A percentile compares a stretch with the other conserved stretches of the same genome.
Conservation (phyloP, 2,113 vertebrate species). For the Seriola quinqueradiata region DNA sequence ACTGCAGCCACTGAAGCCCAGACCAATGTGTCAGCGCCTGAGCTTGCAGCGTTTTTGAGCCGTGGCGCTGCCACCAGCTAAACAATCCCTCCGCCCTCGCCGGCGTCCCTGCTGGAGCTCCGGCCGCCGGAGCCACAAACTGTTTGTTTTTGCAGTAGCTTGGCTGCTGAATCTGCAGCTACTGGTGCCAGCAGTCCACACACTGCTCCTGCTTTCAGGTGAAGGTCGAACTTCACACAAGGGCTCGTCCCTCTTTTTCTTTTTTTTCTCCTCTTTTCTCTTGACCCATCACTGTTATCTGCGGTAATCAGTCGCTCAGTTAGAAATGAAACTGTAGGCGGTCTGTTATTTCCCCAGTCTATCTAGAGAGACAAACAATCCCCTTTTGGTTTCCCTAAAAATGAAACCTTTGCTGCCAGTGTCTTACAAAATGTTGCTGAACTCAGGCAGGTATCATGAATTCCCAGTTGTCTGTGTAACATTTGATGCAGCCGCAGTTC, state of each 20-base stretch:
- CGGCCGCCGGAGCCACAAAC: slow-evolving; percentile 4
- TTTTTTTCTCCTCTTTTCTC: slow-evolving; percentile 5
- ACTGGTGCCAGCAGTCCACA: slow-evolving; percentile 11
- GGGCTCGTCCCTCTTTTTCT: neutral
- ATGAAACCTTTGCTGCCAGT: neutral
- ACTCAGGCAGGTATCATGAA: slow-evolving; percentile 1
- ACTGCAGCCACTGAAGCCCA: neutral
- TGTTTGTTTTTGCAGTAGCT: slow-evolving; percentile 19
- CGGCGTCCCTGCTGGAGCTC: neutral
- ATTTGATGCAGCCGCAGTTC: slow-evolving; percentile 8
- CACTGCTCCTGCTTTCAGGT: neutral
- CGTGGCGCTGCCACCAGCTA: neutral
- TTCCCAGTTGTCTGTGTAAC: slow-evolving; percentile 2
- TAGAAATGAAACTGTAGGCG: slow-evolving; percentile 17
- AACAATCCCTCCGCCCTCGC: neutral
- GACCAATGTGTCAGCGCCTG: neutral
- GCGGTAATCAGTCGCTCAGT: slow-evolving; percentile 24
- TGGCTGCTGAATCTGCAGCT: slow-evolving; percentile 26
- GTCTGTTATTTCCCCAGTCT: slow-evolving; percentile 2
- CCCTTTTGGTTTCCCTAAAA: neutral
- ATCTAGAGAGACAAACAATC: slow-evolving; percentile 4
- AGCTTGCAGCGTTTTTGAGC: slow-evolving; percentile 8
- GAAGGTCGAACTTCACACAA: slow-evolving; percentile 14
- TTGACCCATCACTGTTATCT: slow-evolving; percentile 21
- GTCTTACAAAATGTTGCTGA: slow-evolving; percentile 3